Evolutionary conservation across 2,113 vertebrate species (phyloP).

Genomic region (Condylura cristata): DNA sequence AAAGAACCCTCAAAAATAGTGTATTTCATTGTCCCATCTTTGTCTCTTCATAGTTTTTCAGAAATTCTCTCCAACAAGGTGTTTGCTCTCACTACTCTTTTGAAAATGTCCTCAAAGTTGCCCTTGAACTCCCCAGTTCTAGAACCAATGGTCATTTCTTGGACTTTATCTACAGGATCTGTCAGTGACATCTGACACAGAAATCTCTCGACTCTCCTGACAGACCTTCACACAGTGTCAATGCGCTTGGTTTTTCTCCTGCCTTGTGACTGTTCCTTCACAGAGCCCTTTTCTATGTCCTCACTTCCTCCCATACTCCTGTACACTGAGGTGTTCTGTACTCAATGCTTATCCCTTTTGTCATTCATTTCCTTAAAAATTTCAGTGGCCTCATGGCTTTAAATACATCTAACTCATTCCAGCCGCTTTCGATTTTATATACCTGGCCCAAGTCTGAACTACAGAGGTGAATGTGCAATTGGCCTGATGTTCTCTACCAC

Average conservation of each 20-base stretch:
- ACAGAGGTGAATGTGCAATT: fast-evolving
- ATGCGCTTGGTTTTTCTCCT: not conserved
- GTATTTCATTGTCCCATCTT: not conserved
- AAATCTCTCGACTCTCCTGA: not conserved
- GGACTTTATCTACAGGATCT: not conserved
- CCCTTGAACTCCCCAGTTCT: not conserved
- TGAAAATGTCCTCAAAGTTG: not conserved
- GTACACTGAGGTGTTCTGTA: not conserved
- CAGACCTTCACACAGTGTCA: not conserved
- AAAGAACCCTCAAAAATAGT: not conserved
- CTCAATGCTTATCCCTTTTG: not conserved
- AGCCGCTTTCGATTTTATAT: not conserved
- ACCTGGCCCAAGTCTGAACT: not conserved
- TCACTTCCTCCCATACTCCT: not conserved
- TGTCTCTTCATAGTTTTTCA: not conserved
- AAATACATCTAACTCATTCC: not conserved
- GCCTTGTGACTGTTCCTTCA: not conserved
- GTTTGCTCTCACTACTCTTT: not conserved
- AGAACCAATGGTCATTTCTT: not conserved
- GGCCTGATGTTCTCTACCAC: not conserved
- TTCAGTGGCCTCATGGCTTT: not conserved
- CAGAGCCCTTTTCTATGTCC: not conserved
- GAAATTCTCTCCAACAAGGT: not conserved
- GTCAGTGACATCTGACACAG: not conserved
- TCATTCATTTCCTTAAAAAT: not conserved